A percentile compares a stretch with the other conserved stretches of the same genome.
These are phyloP conservation scores for Drosophila arizonae DNA, from an alignment of 1,140 invertebrate species.

Conservation along the genomic window DNA sequence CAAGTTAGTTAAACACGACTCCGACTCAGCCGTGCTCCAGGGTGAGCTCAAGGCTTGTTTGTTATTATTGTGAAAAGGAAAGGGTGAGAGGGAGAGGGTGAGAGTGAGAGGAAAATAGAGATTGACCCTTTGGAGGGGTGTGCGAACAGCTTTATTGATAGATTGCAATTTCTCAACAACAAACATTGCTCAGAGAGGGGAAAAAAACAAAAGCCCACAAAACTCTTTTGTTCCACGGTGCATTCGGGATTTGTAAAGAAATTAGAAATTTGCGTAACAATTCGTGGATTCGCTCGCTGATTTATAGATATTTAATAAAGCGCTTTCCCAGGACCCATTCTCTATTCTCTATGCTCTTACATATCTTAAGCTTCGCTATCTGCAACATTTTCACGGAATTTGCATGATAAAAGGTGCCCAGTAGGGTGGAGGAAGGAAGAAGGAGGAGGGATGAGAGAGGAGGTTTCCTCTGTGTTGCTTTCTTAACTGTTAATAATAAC, in stretches of 20 bases:
- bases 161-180: constrained; percentile 66
- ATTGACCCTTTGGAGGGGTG: constrained; percentile 8
- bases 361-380: constrained; percentile 8
- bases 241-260: constrained; percentile 47
- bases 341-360: background rate
- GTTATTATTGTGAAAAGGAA: constrained; percentile 37
- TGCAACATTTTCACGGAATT: constrained; percentile 4
- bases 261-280: constrained; percentile 73
- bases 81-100: background rate
- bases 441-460: background rate
- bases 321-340: constrained; percentile 54
- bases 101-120: background rate
- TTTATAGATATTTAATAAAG: constrained; percentile 74
- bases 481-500: constrained; percentile 57
- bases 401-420: constrained; percentile 35
- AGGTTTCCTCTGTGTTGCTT: background rate
- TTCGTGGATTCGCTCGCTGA: constrained; percentile 52
- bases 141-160: constrained; percentile 70
- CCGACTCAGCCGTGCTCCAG: constrained; percentile 4
- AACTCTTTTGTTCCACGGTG: constrained; percentile 63
- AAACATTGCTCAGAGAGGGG: background rate
- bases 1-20: no score
- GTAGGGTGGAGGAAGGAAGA: no score
- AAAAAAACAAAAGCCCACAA: constrained; percentile 42
- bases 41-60: constrained; percentile 51